phyloP scores from a whole-genome alignment of 2,888 invertebrate genomes.

The Dione vanillae region DNA sequence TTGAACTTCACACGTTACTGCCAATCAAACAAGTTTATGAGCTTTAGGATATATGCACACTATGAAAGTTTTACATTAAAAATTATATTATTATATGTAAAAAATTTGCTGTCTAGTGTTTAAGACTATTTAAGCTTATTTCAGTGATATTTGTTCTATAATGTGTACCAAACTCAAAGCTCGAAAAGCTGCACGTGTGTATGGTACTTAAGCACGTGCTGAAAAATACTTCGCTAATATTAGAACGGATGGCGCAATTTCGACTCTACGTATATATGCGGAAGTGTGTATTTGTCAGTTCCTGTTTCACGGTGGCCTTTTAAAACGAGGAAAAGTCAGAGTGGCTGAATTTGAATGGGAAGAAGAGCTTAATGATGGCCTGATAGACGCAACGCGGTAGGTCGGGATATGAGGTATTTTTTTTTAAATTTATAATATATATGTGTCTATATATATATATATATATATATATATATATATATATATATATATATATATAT shows the following conservation, averaged over 20 bases:
- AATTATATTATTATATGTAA: background rate
- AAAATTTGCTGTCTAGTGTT: background rate
- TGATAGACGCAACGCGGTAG: constrained; percentile 37
- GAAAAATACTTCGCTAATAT: constrained; percentile 42
- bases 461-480: too few relatives aligned
- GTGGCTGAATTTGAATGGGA: constrained; percentile 32
- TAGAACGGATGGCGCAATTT: constrained; percentile 35
- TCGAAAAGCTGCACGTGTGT: constrained; percentile 47
- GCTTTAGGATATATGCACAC: constrained; percentile 4
- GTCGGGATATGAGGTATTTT: constrained; percentile 31
- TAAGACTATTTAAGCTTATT: background rate
- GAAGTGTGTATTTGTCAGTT: constrained; percentile 28
- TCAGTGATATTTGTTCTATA: background rate
- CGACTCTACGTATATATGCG: constrained; percentile 31
- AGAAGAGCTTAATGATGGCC: constrained; percentile 36
- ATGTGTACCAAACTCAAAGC: constrained; percentile 24
- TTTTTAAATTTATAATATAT: too few relatives aligned
- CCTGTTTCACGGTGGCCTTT: constrained; percentile 44
- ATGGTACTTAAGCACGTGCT: constrained; percentile 51
- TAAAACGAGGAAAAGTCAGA: constrained; percentile 42
- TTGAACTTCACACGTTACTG: constrained; percentile 35
- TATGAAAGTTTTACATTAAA: background rate
- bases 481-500: too few relatives aligned
- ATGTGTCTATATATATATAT: too few relatives aligned
- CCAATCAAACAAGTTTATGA: constrained; percentile 31